Conservation (phyloP, 2,113 vertebrate genomes). For the Acrocephalus arundinaceus region DNA sequence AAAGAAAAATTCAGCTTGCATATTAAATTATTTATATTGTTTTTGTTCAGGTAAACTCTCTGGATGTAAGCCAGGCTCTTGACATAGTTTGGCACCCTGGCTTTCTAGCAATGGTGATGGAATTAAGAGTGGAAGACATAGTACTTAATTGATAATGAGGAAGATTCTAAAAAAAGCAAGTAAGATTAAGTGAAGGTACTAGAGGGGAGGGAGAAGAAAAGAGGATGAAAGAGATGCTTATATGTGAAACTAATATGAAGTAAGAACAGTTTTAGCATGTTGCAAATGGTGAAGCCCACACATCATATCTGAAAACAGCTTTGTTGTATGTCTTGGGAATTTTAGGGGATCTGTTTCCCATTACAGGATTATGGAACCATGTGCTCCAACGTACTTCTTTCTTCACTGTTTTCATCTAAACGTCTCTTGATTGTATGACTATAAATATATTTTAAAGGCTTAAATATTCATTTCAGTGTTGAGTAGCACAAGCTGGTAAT, state of each 20-base stretch:
- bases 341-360: not conserved
- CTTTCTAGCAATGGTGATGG: conserved; percentile 40
- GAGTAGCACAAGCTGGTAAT: not conserved
- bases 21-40: not conserved
- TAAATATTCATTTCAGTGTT: not conserved
- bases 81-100: not conserved
- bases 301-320: not conserved
- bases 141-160: conserved; percentile 18
- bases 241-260: not conserved
- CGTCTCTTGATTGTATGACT: not conserved
- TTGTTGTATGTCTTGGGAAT: not conserved
- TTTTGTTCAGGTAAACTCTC: not conserved
- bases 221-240: conserved; percentile 13
- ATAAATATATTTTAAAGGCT: not conserved
- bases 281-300: not conserved
- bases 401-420: not conserved
- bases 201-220: not conserved
- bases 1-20: not conserved
- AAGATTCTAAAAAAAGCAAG: conserved; percentile 40
- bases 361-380: not conserved
- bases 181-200: conserved; percentile 37
- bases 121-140: not conserved
- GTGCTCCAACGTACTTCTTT: not conserved
- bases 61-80: not conserved
- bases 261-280: not conserved